Conservation (phyloP, 2,888 invertebrate genomes). For the Netelia fuscicornis region DNA sequence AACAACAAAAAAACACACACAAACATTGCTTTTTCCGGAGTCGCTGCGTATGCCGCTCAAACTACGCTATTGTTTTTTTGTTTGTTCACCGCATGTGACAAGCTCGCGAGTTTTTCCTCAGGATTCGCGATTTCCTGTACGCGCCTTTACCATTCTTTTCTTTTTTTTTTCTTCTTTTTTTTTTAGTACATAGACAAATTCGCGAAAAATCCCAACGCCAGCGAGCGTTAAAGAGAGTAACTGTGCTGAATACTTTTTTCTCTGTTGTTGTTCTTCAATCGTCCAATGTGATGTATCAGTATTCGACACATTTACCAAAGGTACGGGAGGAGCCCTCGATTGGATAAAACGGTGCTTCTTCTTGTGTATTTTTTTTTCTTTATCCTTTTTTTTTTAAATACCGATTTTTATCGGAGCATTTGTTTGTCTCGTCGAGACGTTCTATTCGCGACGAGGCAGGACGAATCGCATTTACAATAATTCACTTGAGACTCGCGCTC, state of each 20-base stretch:
- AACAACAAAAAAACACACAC: background rate
- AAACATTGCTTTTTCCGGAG: background rate
- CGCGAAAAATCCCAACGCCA: constrained; percentile 3
- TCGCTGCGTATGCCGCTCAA: background rate
- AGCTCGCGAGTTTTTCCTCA: constrained; percentile 31
- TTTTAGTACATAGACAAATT: constrained; percentile 2
- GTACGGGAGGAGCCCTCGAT: constrained; percentile 45
- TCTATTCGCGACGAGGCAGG: constrained; percentile 12
- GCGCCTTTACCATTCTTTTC: background rate
- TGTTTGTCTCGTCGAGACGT: constrained; percentile 24
- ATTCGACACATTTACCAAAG: constrained; percentile 70
- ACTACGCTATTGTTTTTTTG: constrained; percentile 23
- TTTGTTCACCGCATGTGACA: constrained; percentile 3
- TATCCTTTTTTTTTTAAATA: background rate
- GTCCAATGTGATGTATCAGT: constrained; percentile 51
- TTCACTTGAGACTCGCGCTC: constrained; percentile 21
- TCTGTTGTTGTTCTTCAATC: constrained; percentile 41
- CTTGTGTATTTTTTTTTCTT: constrained; percentile 15
- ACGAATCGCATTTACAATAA: constrained; percentile 49
- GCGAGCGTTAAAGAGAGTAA: constrained; percentile 50
- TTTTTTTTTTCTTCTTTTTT: too few relatives aligned
- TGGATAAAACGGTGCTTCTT: constrained; percentile 43
- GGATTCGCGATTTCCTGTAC: constrained; percentile 25
- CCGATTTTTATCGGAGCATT: constrained; percentile 39
- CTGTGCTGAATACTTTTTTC: constrained; percentile 68